Percentiles rank a stretch among this genome's conserved stretches.
Evolutionary conservation across 2,797 vertebrate genomes (phyloP).

Genomic region (Tachyglossus aculeatus): DNA sequence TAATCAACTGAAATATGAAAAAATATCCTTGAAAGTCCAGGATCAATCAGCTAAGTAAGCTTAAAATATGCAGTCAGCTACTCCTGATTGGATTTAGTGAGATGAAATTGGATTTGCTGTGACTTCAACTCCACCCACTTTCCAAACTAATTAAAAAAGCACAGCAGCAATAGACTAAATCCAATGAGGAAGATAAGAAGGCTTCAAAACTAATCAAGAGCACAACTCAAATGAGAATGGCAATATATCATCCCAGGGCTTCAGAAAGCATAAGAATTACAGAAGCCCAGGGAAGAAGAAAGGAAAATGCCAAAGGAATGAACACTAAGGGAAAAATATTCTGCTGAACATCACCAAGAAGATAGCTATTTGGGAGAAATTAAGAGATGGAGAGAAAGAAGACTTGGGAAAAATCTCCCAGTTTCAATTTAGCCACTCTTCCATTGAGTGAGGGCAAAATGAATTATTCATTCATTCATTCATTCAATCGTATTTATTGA

Average conservation of each 20-base stretch:
- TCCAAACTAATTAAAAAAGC: conserved; percentile 69
- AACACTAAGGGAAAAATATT: too few species aligned
- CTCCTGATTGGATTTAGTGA: conserved; percentile 66
- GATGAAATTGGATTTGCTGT: conserved; percentile 65
- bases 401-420: too few species aligned
- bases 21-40: conserved; percentile 62
- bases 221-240: conserved; percentile 33
- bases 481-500: too few species aligned
- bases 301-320: background rate
- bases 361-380: too few species aligned
- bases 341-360: too few species aligned
- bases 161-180: conserved; percentile 63
- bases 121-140: conserved; percentile 64
- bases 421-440: too few species aligned
- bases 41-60: conserved; percentile 70
- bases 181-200: conserved; percentile 60
- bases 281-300: conserved; percentile 2
- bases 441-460: too few species aligned
- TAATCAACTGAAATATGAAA: conserved; percentile 60
- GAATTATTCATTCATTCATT: too few species aligned
- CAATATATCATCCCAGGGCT: conserved; percentile 27
- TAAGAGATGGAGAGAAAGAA: too few species aligned
- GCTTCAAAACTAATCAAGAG: conserved; percentile 51
- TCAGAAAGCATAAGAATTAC: conserved; percentile 28
- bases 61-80: conserved; percentile 68